Percentiles rank a stretch among this genome's conserved stretches.
Evolutionary conservation across 2,888 invertebrate genomes (phyloP).

Genomic region (Lithophane ornitopus): DNA sequence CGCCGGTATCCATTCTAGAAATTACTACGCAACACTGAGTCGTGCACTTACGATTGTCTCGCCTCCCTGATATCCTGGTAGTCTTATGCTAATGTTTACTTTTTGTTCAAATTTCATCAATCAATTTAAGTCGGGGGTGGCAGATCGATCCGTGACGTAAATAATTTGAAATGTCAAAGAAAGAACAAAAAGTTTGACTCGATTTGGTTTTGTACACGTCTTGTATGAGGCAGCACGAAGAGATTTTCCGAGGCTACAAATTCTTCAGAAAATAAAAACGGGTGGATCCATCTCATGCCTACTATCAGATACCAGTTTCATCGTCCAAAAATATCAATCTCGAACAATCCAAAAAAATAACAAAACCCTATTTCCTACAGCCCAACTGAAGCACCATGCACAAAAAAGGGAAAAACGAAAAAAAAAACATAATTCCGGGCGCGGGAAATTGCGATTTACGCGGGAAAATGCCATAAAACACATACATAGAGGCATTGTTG

Average conservation of each 20-base stretch:
- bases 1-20: constrained; percentile 87
- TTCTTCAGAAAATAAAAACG: not conserved
- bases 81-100: constrained; percentile 83
- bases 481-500: constrained; percentile 80
- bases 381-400: constrained; percentile 57
- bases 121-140: constrained; percentile 62
- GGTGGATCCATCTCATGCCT: not conserved
- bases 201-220: not conserved
- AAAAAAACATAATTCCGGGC: constrained; percentile 64
- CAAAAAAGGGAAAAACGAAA: constrained; percentile 40
- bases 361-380: constrained; percentile 40
- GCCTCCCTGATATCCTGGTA: constrained; percentile 70
- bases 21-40: constrained; percentile 88
- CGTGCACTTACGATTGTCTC: constrained; percentile 81
- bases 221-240: too few species aligned
- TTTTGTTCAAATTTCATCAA: constrained; percentile 77
- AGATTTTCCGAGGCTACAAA: not conserved
- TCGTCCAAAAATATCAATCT: constrained; percentile 30
- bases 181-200: constrained; percentile 10
- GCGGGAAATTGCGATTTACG: constrained; percentile 69
- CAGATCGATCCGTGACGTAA: constrained; percentile 32
- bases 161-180: constrained; percentile 46
- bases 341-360: constrained; percentile 4
- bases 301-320: constrained; percentile 11
- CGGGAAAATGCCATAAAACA: constrained; percentile 67